Base-by-base conservation (phyloP, 2,888 invertebrate genomes). In the Arrhopalites spinosus region DNA sequence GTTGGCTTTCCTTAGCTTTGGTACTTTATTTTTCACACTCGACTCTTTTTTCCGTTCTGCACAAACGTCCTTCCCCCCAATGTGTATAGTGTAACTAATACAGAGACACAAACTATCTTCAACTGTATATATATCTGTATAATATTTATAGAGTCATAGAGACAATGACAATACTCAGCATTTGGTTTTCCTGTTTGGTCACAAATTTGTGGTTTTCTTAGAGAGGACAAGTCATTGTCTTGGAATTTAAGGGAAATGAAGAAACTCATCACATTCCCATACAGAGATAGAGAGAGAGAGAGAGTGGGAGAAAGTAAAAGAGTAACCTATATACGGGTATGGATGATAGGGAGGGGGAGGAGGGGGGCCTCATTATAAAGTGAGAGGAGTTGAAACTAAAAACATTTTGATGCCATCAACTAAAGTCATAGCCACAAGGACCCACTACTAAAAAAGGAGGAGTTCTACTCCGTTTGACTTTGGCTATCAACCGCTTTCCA, bases 21-120 rank as follows among this genome's bases (percentile, higher is more conserved):
- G 73, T 77, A 80, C 81, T 80, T 80, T 80, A 82, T 81, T 81
- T 82, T 81, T 81, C 81, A 81, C 82, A 82, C 82, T 82, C 78
- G 76, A 74, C 78, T 79, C 78, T 78, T 77, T 78, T 77, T 78
- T 77, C 73, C 75, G 72, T 73, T 74, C 70, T 72, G 77, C 69
- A 53, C 66, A 53, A 63, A 50, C 77, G 36, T 2, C 25, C 59
- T 27, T 15, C 27, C 59, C 5, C 25, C 25, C 36, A 36, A 20
- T 23, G n/a, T n/a, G n/a, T n/a, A n/a, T n/a, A n/a, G n/a, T n/a
- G n/a, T n/a, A n/a, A n/a, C n/a, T n/a, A n/a, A n/a, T n/a, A n/a
- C n/a, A n/a, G n/a, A n/a, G n/a, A n/a, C n/a, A n/a, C n/a, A n/a
- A n/a, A n/a, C n/a, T n/a, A n/a, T n/a, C n/a, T n/a, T n/a, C n/a